Percentiles rank a stretch among this genome's conserved stretches.
phyloP scores from a whole-genome alignment of 1,140 invertebrate species.

The Drosophila miranda region DNA sequence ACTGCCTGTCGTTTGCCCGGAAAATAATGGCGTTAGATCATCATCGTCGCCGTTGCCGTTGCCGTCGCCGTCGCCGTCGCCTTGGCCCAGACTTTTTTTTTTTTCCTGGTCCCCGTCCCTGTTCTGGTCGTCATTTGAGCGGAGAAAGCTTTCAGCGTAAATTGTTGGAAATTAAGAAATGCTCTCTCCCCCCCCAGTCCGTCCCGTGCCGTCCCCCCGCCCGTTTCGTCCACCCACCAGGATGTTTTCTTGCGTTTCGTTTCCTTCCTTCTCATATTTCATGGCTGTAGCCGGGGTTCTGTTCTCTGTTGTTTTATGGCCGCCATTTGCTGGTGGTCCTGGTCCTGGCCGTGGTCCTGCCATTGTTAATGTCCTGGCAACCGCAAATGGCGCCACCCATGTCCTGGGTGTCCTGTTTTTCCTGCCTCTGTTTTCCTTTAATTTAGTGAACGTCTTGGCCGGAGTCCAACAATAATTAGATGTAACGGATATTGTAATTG shows the following conservation, averaged over 20 bases:
- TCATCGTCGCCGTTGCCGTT: conserved; percentile 66
- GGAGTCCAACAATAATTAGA: conserved; percentile 79
- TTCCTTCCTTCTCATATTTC: conserved; percentile 68
- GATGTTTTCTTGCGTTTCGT: conserved; percentile 20
- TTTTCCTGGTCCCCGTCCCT: too few species aligned
- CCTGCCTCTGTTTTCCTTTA: conserved; percentile 68
- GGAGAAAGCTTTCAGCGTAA: conserved; percentile 79
- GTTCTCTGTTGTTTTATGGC: conserved; percentile 75
- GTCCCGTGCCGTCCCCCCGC: too few species aligned
- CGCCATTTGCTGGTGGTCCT: conserved; percentile 55
- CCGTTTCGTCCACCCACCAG: conserved; percentile 3
- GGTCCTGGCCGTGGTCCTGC: conserved; percentile 36
- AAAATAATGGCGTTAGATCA: conserved; percentile 80
- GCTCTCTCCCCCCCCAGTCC: conserved; percentile 44
- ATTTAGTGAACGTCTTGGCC: conserved; percentile 68
- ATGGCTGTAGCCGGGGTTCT: conserved; percentile 52
- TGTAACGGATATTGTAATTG: conserved; percentile 83
- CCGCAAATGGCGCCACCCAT: conserved; percentile 67
- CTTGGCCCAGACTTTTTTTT: too few species aligned
- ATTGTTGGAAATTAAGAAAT: conserved; percentile 81
- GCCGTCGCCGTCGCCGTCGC: conserved; percentile 1
- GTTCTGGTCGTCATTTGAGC: conserved; percentile 69
- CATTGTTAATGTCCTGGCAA: conserved; percentile 79
- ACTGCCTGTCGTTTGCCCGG: conserved; percentile 75
- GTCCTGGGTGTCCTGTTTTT: conserved; percentile 38